These are phyloP conservation scores for Petrocephalus schoutedeni DNA, from an alignment of 2,797 vertebrate species.

Conservation along the genomic window DNA sequence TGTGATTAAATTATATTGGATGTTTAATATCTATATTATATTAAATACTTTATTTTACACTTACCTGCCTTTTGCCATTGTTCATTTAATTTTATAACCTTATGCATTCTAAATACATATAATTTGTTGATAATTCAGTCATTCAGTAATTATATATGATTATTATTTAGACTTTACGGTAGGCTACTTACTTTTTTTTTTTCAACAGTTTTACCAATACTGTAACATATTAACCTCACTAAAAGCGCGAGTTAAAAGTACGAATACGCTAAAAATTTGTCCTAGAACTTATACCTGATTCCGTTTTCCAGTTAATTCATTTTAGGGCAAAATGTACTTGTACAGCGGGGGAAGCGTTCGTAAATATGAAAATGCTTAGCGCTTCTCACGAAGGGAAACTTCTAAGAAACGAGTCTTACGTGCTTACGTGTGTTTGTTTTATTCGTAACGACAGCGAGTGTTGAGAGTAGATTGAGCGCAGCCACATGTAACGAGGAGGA, in stretches of 20 bases:
- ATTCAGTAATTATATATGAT: background rate
- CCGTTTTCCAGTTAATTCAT: background rate
- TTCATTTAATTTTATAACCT: background rate
- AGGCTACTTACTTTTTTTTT: background rate
- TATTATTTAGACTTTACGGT: background rate
- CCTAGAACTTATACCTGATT: background rate
- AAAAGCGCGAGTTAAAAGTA: background rate
- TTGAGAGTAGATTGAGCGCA: background rate
- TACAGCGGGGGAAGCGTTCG: background rate
- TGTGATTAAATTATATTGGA: background rate
- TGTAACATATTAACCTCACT: background rate
- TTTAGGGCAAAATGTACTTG: background rate
- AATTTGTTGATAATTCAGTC: background rate
- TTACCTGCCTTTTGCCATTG: background rate
- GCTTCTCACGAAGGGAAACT: background rate
- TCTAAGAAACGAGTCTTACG: background rate
- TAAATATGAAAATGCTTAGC: background rate
- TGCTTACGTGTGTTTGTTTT: background rate
- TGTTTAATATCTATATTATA: background rate
- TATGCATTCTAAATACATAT: background rate
- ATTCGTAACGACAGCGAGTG: background rate
- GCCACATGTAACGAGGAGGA: constrained; percentile 66
- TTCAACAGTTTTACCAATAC: background rate
- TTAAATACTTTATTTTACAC: background rate
- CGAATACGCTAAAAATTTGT: background rate